Percentiles rank a stretch among this genome's conserved stretches.
These are phyloP conservation scores for Megalops cyprinoides DNA, from an alignment of 2,797 vertebrate species.

Conservation along the genomic window DNA sequence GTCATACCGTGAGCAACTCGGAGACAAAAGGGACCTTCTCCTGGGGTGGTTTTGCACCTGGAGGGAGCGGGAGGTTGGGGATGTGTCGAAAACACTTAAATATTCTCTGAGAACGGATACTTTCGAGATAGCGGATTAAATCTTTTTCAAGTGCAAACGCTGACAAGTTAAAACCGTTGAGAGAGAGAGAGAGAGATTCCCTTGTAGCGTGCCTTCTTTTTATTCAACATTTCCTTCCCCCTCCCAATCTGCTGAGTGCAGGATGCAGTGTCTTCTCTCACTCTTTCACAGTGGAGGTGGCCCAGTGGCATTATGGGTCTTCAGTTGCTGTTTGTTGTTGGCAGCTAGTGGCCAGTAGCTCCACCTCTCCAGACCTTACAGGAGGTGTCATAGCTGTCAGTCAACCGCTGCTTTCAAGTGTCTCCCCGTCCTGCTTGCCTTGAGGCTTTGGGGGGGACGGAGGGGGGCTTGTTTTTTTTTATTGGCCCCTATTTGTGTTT, in stretches of 20 bases:
- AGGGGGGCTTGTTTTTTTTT: constrained; percentile 56
- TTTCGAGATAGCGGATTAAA: constrained; percentile 13
- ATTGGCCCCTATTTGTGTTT: constrained; percentile 59
- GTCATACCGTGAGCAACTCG: constrained; percentile 5
- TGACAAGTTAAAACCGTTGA: constrained; percentile 31
- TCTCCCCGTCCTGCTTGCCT: constrained; percentile 50
- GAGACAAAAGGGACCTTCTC: constrained; percentile 9
- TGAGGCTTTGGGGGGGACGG: constrained; percentile 54
- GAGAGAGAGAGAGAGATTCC: constrained; percentile 41
- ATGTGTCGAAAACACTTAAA: constrained; percentile 14
- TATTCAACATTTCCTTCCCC: constrained; percentile 28
- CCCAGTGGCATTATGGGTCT: constrained; percentile 41
- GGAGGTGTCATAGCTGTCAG: constrained; percentile 50
- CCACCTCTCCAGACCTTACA: constrained; percentile 32
- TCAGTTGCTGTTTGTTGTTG: constrained; percentile 34
- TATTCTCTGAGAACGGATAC: background rate
- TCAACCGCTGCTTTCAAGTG: constrained; percentile 47
- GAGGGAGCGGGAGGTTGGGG: background rate
- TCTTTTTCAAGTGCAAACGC: constrained; percentile 25
- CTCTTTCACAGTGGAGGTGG: constrained; percentile 32
- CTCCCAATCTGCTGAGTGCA: constrained; percentile 36
- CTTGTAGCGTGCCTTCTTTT: constrained; percentile 16
- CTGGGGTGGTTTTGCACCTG: constrained; percentile 18
- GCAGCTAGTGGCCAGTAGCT: background rate
- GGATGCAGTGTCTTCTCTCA: background rate